A percentile compares a stretch with the other conserved stretches of the same genome.
phyloP scores from a whole-genome alignment of 2,113 vertebrate genomes.

The Rhizomys pruinosus region DNA sequence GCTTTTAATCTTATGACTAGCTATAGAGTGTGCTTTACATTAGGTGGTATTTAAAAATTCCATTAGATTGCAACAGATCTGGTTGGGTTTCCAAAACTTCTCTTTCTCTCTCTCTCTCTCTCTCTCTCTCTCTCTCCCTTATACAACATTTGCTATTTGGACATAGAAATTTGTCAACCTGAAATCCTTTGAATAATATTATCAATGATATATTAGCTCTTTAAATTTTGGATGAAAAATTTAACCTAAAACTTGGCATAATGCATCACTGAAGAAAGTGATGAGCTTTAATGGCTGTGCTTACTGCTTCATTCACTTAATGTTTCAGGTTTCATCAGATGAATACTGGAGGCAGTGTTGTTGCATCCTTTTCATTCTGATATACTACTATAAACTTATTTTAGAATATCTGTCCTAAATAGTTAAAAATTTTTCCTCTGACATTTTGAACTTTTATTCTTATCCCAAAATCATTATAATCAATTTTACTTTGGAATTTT shows the following conservation, averaged over 20 bases:
- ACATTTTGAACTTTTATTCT: not conserved
- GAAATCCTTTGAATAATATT: slow-evolving; percentile 53
- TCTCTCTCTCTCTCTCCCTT: slow-evolving; percentile 53
- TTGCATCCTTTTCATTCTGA: slow-evolving; percentile 40
- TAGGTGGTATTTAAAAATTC: slow-evolving; percentile 83
- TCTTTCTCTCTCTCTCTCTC: not conserved
- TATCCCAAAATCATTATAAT: not conserved
- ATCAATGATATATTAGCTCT: slow-evolving; percentile 13
- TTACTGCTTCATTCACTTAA: not conserved
- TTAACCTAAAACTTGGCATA: slow-evolving; percentile 33
- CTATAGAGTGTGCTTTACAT: slow-evolving; percentile 81
- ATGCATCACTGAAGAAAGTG: slow-evolving; percentile 43
- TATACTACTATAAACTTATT: slow-evolving; percentile 14
- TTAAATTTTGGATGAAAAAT: slow-evolving; percentile 65
- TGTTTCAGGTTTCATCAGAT: not conserved
- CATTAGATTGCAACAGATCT: slow-evolving; percentile 80
- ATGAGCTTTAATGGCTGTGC: slow-evolving; percentile 24
- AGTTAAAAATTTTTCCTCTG: not conserved
- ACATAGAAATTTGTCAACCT: slow-evolving; percentile 20
- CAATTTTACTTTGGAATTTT: rapidly evolving
- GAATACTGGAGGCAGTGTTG: slow-evolving; percentile 37
- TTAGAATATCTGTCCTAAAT: slow-evolving; percentile 7
- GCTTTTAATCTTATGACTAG: slow-evolving; percentile 86
- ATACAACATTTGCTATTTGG: slow-evolving; percentile 59
- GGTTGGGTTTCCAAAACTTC: slow-evolving; percentile 73